Conservation (phyloP, 2,797 vertebrate species). For the Vipera latastei region DNA sequence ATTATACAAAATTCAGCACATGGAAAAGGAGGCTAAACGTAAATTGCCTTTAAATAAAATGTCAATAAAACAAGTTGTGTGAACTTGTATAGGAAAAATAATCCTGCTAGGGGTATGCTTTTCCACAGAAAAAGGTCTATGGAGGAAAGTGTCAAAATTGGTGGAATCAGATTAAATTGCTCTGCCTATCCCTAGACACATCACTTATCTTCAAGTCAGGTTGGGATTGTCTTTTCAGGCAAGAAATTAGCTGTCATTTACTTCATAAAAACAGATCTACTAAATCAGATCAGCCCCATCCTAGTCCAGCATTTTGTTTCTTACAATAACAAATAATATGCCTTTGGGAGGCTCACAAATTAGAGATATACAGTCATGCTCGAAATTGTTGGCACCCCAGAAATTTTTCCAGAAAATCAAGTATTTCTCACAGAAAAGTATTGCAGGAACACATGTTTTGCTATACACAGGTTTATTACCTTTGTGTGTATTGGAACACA, state of each 20-base stretch:
- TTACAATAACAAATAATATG: background rate
- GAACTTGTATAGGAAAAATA: background rate
- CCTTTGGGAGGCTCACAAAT: background rate
- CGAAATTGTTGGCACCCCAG: too few relatives aligned
- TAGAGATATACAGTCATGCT: background rate
- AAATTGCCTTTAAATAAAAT: background rate
- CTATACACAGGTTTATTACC: too few relatives aligned
- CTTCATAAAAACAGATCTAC: background rate
- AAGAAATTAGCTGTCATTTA: background rate
- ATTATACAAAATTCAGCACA: background rate
- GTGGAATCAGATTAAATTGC: background rate
- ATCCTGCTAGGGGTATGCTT: background rate
- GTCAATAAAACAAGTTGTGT: background rate
- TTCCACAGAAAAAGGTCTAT: background rate
- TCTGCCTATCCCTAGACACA: background rate
- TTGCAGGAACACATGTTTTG: too few relatives aligned
- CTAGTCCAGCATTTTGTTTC: background rate
- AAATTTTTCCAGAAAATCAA: too few relatives aligned
- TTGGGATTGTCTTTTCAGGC: background rate
- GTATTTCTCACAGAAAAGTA: too few relatives aligned
- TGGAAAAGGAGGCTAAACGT: background rate
- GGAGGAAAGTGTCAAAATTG: background rate
- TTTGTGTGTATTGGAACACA: too few relatives aligned
- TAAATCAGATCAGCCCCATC: background rate
- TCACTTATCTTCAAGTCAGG: background rate